Evolutionary conservation across 2,888 invertebrate genomes (phyloP), one percentile per base, ranked within the genome.

Genomic region (Dynastes hyllus): DNA sequence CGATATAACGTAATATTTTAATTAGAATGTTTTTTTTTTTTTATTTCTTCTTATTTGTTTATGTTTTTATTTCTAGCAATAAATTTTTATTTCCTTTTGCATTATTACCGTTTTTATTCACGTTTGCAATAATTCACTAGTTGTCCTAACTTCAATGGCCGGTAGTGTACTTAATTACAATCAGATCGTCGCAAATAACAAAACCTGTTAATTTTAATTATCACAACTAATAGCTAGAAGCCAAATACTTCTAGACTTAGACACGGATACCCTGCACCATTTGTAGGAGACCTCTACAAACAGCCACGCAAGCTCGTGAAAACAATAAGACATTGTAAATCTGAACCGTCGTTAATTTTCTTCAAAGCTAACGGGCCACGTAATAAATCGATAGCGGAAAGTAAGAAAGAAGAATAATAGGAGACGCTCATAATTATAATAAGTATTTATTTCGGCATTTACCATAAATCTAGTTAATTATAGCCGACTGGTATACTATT

Each of bases 401-500:
- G 2, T 45, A 1, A 45, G 45, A 45, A 11, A 45, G 45, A 45
- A 11, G 45, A 45, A 45, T 45, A 45, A 9, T 9, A 45, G 29
- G 51, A 69, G 50, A 51, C 50, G 51, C 5, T 51, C n/a, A 29
- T 69, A 29, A 69, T 69, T 29, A 69, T 16, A 50, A 51, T 51
- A 29, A 69, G 69, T 69, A 51, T 69, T 45, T 45, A 11, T 11
- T 32, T 50, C 50, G 27, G 69, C 9, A 69, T 51, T 69, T 51
- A 51, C 69, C 69, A 69, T 69, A 69, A 69, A 69, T 69, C 69
- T 69, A 22, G 69, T 69, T 69, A 69, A 69, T 69, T 69, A 69
- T 29, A 69, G 29, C 13, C 13, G 69, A 51, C 51, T 69, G 32
- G 45, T 51, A 53, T 69, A 51, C 16, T 69, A 13, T 69, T 69